Conservation (phyloP, 2,888 invertebrate genomes). For the Platerodrilus igneus region DNA sequence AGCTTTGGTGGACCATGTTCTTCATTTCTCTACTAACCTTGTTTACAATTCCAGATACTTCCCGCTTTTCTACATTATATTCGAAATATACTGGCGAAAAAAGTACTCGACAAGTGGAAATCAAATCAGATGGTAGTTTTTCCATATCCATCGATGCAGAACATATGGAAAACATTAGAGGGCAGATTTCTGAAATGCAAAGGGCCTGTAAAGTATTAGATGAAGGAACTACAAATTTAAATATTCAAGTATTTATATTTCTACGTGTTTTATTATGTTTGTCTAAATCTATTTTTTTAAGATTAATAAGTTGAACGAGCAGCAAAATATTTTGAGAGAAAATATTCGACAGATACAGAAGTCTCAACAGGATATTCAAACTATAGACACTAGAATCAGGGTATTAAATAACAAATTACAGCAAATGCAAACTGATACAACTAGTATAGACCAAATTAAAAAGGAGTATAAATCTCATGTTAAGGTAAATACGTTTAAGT, state of each 20-base stretch:
- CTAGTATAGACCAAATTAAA: conserved; percentile 32
- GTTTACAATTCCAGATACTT: conserved; percentile 55
- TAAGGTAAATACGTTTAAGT: conserved; percentile 31
- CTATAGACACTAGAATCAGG: conserved; percentile 20
- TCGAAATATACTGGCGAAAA: conserved; percentile 63
- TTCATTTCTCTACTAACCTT: neutral
- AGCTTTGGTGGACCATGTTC: too few species aligned
- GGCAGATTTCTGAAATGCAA: conserved; percentile 33
- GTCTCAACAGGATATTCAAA: conserved; percentile 18
- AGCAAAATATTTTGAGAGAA: conserved; percentile 11
- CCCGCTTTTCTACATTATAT: conserved; percentile 53
- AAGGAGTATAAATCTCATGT: conserved; percentile 35
- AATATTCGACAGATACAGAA: conserved; percentile 15
- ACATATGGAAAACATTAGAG: conserved; percentile 45
- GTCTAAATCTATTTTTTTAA: conserved; percentile 22
- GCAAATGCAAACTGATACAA: conserved; percentile 15
- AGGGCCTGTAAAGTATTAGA: conserved; percentile 28
- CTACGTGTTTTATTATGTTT: conserved; percentile 6
- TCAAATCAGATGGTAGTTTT: conserved; percentile 53
- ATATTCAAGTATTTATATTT: conserved; percentile 36
- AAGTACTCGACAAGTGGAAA: conserved; percentile 55
- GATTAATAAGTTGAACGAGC: conserved; percentile 32
- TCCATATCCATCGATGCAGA: conserved; percentile 57
- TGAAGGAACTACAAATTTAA: conserved; percentile 39
- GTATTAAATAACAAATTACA: conserved; percentile 20